These are phyloP conservation scores for Hypselothyrea guttata DNA, from an alignment of 2,888 invertebrate species.

Conservation along the genomic window DNA sequence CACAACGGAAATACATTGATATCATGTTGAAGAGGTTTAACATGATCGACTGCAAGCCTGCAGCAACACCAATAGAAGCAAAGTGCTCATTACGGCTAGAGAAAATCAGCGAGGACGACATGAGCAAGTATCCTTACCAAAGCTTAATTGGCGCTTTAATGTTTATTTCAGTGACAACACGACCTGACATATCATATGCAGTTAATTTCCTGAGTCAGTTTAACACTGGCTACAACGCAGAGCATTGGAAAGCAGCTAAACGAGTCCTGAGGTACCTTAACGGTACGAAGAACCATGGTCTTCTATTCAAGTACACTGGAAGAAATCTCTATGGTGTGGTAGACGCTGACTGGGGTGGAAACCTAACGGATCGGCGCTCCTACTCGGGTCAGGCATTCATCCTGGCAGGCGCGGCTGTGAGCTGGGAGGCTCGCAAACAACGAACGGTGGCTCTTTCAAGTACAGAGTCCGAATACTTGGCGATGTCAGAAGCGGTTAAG, in stretches of 20 bases:
- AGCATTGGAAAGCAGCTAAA: too few relatives aligned
- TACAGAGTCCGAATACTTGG: conserved; percentile 4
- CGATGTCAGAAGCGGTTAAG: not conserved
- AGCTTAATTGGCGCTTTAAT: too few relatives aligned
- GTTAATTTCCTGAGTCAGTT: too few relatives aligned
- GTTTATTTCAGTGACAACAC: too few relatives aligned
- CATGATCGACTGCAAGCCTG: conserved; percentile 9
- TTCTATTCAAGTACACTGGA: not conserved
- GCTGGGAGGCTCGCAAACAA: conserved; percentile 6
- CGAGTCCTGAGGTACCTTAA: not conserved
- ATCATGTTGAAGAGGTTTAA: conserved; percentile 2
- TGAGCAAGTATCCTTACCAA: too few relatives aligned
- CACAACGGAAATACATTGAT: not conserved
- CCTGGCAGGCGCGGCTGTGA: not conserved
- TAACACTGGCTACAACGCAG: too few relatives aligned
- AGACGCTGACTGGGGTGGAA: conserved; percentile 1
- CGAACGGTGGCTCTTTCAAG: conserved; percentile 1
- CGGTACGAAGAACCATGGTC: not conserved
- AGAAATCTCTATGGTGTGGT: not conserved
- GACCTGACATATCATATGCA: too few relatives aligned
- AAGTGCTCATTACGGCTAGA: not conserved
- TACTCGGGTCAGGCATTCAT: not conserved
- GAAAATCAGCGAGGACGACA: too few relatives aligned
- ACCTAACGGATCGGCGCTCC: not conserved
- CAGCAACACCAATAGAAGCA: conserved; percentile 1